phyloP scores from a whole-genome alignment of 2,113 vertebrate species.

The Hyperopisus bebe region DNA sequence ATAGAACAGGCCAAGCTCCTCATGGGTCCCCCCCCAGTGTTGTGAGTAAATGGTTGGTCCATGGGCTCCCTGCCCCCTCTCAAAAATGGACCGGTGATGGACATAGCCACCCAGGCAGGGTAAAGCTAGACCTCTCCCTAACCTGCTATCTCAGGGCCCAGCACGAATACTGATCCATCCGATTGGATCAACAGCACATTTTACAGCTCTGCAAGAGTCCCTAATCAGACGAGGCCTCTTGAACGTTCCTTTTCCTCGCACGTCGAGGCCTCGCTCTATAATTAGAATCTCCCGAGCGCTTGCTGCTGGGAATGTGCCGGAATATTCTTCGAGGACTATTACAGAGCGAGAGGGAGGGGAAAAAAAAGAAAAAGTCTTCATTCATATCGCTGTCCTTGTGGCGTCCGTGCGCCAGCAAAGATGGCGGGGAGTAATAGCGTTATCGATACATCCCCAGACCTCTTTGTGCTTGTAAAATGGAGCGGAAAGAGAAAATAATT shows the following conservation, averaged over 20 bases:
- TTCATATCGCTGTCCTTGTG: not conserved
- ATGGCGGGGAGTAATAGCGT: not conserved
- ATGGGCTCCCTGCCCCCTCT: not conserved
- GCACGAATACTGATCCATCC: conserved; percentile 25
- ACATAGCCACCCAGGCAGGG: not conserved
- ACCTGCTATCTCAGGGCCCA: not conserved
- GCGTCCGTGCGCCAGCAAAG: not conserved
- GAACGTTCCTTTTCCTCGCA: conserved; percentile 32
- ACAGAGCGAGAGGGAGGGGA: not conserved
- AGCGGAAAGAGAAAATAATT: not conserved
- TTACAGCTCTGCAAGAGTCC: conserved; percentile 32
- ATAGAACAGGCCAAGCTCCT: not conserved
- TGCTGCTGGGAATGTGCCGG: conserved; percentile 9
- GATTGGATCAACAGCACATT: conserved; percentile 36
- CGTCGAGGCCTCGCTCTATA: conserved; percentile 35
- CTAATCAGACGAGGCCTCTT: conserved; percentile 39
- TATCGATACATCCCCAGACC: not conserved
- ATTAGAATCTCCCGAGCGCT: conserved; percentile 33
- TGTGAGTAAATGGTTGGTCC: not conserved
- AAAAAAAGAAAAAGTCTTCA: not conserved
- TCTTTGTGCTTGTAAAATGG: not conserved
- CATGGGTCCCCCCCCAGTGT: not conserved
- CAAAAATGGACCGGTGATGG: not conserved
- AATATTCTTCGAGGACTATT: not conserved
- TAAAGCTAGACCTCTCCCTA: not conserved